phyloP scores from a whole-genome alignment of 2,797 vertebrate genomes.

The Centroberyx gerrardi region DNA sequence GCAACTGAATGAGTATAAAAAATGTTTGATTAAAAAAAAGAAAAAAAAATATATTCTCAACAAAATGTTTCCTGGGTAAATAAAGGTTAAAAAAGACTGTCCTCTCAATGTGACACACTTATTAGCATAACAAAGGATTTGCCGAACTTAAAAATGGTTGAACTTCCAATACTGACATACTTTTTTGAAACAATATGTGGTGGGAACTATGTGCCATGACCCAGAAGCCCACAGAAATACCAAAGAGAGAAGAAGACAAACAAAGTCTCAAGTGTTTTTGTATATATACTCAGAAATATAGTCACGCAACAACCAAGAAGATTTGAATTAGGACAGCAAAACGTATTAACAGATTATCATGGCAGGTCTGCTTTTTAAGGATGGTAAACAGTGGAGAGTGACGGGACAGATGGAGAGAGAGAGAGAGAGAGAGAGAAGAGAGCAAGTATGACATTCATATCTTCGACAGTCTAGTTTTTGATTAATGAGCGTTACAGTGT shows the following conservation, averaged over 20 bases:
- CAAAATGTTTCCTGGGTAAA: constrained; percentile 2
- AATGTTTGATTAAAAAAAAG: not conserved
- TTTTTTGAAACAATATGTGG: too few relatives aligned
- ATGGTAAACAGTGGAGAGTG: not conserved
- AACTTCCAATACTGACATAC: not conserved
- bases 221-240: constrained; percentile 11
- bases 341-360: not conserved
- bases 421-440: not conserved
- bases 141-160: not conserved
- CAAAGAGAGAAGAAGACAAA: constrained; percentile 4
- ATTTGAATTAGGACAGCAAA: constrained; percentile 9
- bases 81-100: constrained; percentile 1
- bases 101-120: not conserved
- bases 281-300: not conserved
- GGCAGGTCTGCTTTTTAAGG: constrained; percentile 22
- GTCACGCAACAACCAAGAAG: not conserved
- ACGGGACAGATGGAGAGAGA: constrained; percentile 36
- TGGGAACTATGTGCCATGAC: not conserved
- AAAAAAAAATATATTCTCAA: not conserved
- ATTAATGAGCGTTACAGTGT: constrained; percentile 41
- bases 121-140: constrained; percentile 1
- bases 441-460: constrained; percentile 11
- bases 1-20: not conserved
- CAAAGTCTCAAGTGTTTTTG: not conserved
- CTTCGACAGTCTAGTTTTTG: constrained; percentile 12